Evolutionary conservation across 2,113 vertebrate species (phyloP).

Genomic region (Phylloscopus whistleri): DNA sequence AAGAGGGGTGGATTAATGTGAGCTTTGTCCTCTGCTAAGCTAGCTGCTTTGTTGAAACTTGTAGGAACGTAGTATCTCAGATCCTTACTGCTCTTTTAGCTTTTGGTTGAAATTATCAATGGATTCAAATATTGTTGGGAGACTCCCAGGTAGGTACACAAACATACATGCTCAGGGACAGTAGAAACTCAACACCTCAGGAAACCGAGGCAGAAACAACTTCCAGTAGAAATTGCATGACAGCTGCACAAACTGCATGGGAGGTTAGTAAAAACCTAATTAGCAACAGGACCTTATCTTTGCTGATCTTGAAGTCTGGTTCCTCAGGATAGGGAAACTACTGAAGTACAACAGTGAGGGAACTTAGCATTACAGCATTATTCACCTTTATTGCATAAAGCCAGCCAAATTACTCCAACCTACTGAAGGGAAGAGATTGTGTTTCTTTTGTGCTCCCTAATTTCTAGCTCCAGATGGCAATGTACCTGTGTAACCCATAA

Average conservation of each 20-base stretch:
- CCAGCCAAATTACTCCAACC: not conserved
- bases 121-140: not conserved
- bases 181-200: not conserved
- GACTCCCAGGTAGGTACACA: not conserved
- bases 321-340: not conserved
- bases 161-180: accelerated
- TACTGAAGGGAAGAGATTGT: not conserved
- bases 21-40: not conserved
- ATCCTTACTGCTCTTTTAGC: not conserved
- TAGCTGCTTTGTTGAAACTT: not conserved
- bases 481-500: not conserved
- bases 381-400: not conserved
- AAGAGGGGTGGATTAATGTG: not conserved
- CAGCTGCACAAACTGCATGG: not conserved
- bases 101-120: not conserved
- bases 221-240: not conserved
- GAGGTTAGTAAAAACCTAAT: not conserved
- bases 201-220: not conserved
- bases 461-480: not conserved
- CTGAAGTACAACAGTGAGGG: not conserved
- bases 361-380: not conserved
- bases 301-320: not conserved
- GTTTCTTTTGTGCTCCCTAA: not conserved
- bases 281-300: not conserved
- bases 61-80: not conserved